These are phyloP conservation scores for Baronia brevicornis DNA, from an alignment of 2,888 invertebrate species.

Conservation along the genomic window DNA sequence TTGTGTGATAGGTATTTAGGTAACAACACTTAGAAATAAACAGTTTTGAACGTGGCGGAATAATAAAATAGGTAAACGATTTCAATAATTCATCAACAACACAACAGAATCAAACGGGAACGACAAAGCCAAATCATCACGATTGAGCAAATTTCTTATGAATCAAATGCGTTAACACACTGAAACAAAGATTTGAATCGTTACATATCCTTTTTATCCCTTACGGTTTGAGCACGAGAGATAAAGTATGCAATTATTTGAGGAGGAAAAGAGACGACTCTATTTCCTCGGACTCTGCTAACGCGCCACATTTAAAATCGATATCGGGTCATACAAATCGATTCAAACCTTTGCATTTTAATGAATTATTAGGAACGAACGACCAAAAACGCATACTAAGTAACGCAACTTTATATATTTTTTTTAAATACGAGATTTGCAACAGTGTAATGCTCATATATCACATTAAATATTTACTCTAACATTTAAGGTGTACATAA, in stretches of 20 bases:
- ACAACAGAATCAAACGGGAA: constrained; percentile 32
- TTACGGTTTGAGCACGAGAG: no score
- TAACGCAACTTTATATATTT: constrained; percentile 57
- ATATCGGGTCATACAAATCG: no score
- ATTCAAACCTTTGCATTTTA: constrained; percentile 41
- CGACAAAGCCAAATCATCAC: constrained; percentile 45
- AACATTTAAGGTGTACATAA: constrained; percentile 61
- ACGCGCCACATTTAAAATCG: no score
- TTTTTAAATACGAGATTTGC: constrained; percentile 41
- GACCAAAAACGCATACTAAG: constrained; percentile 42
- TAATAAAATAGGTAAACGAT: no score
- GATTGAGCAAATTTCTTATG: constrained; percentile 69
- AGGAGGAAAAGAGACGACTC: no score
- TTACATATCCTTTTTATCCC: no score
- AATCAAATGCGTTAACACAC: no score
- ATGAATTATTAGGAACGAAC: constrained; percentile 66
- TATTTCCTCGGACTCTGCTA: no score
- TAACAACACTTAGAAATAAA: constrained; percentile 28
- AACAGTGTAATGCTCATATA: constrained; percentile 56
- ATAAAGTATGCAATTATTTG: no score
- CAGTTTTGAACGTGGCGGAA: no score
- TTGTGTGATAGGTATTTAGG: constrained; percentile 46
- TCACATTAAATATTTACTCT: constrained; percentile 61
- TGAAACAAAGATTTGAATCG: no score
- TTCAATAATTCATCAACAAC: no score